Percentiles rank a stretch among this genome's conserved stretches.
Evolutionary conservation across 2,797 vertebrate species (phyloP).

Genomic region (Macropus fuliginosus): DNA sequence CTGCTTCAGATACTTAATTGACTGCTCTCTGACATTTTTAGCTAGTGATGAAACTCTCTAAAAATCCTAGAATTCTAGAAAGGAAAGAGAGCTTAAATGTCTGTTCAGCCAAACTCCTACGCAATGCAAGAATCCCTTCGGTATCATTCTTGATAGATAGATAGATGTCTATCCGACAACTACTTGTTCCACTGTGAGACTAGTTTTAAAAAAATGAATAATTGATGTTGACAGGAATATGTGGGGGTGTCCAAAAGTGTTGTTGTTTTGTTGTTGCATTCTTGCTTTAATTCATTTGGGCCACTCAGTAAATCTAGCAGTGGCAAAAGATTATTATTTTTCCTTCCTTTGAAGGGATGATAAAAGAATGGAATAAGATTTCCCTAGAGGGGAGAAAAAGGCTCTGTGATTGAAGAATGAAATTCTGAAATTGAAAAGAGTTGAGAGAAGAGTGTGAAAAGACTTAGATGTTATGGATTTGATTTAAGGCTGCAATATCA

Average conservation of each 20-base stretch:
- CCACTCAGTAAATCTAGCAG: neutral
- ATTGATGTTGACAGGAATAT: neutral
- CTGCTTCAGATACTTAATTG: too few relatives aligned
- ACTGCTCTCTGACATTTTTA: neutral
- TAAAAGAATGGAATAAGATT: neutral
- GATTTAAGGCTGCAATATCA: neutral
- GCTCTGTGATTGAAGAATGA: neutral
- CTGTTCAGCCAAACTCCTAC: neutral
- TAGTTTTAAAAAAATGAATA: neutral
- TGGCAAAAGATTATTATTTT: neutral
- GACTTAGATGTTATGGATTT: neutral
- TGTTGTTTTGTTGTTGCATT: neutral
- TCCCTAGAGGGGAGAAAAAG: slow-evolving; percentile 3
- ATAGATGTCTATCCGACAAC: neutral
- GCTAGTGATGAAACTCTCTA: neutral
- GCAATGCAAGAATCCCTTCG: neutral
- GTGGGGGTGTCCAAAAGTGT: neutral
- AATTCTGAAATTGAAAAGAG: slow-evolving; percentile 11
- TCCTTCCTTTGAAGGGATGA: slow-evolving; percentile 10
- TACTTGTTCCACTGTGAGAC: neutral
- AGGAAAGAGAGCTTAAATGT: neutral
- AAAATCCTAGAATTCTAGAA: neutral
- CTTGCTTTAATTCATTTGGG: neutral
- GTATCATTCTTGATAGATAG: neutral
- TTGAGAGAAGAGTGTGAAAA: neutral